Conservation (phyloP, 2,888 invertebrate species). For the Torymus auratus region DNA sequence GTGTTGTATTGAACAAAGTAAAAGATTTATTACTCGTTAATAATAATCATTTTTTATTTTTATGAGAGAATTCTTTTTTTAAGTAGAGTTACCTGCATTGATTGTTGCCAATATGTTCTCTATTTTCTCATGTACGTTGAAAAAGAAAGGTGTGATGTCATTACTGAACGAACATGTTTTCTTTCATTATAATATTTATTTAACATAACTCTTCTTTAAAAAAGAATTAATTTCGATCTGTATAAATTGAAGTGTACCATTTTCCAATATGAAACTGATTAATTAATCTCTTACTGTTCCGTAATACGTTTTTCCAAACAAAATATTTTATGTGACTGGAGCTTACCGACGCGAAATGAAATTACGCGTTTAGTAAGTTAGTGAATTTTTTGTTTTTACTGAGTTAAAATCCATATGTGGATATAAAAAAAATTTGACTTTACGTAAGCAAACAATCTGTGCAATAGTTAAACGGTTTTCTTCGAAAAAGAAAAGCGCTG, state of each 20-base stretch:
- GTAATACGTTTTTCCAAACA: constrained; percentile 28
- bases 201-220: background rate
- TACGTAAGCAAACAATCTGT: constrained; percentile 51
- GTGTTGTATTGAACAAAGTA: too few relatives aligned
- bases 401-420: constrained; percentile 32
- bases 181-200: too few relatives aligned
- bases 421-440: constrained; percentile 46
- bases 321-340: constrained; percentile 31
- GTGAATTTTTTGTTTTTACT: constrained; percentile 47
- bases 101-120: too few relatives aligned
- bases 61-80: too few relatives aligned
- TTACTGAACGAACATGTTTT: too few relatives aligned
- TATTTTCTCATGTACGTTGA: too few relatives aligned
- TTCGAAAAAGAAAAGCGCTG: constrained; percentile 43
- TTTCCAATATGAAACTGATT: constrained; percentile 12
- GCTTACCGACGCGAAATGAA: constrained; percentile 34
- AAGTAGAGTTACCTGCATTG: too few relatives aligned
- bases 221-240: constrained; percentile 15
- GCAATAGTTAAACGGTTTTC: constrained; percentile 54
- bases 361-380: constrained; percentile 25
- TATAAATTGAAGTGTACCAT: background rate
- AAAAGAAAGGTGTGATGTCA: too few relatives aligned
- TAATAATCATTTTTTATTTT: too few relatives aligned
- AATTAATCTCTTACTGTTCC: constrained; percentile 35
- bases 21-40: too few relatives aligned